These are phyloP conservation scores for Dendrolimus pini DNA, from an alignment of 2,888 invertebrate species.

Conservation along the genomic window DNA sequence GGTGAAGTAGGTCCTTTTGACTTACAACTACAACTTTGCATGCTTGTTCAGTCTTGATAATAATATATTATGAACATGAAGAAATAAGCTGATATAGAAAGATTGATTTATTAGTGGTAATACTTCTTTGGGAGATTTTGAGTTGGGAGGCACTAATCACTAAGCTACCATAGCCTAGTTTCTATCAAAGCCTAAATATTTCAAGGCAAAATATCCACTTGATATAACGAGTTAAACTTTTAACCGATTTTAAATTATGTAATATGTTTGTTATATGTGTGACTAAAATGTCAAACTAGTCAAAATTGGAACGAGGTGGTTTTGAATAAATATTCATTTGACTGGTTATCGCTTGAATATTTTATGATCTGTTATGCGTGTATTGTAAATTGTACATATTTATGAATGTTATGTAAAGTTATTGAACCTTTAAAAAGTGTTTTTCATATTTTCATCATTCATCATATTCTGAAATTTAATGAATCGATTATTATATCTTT, in stretches of 20 bases:
- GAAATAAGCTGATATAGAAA: too few species aligned
- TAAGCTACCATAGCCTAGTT: neutral
- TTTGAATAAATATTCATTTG: neutral
- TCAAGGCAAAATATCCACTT: neutral
- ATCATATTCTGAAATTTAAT: too few species aligned
- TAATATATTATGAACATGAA: too few species aligned
- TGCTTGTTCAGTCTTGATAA: too few species aligned
- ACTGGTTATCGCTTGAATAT: neutral
- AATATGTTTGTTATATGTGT: neutral
- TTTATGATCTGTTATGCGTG: neutral
- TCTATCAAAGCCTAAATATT: neutral
- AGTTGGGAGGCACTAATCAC: neutral
- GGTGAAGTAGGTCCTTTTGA: too few species aligned
- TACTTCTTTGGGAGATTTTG: neutral
- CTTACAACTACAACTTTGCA: too few species aligned
- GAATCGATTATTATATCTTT: too few species aligned
- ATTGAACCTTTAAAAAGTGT: too few species aligned
- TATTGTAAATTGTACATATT: too few species aligned
- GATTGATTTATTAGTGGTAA: too few species aligned
- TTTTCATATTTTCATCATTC: too few species aligned
- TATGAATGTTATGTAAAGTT: too few species aligned
- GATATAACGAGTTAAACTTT: neutral
- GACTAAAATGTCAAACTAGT: neutral
- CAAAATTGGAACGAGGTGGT: neutral
- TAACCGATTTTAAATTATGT: neutral